Evolutionary conservation across 1,140 invertebrate species (phyloP).

Genomic region (Bombus consobrinus): DNA sequence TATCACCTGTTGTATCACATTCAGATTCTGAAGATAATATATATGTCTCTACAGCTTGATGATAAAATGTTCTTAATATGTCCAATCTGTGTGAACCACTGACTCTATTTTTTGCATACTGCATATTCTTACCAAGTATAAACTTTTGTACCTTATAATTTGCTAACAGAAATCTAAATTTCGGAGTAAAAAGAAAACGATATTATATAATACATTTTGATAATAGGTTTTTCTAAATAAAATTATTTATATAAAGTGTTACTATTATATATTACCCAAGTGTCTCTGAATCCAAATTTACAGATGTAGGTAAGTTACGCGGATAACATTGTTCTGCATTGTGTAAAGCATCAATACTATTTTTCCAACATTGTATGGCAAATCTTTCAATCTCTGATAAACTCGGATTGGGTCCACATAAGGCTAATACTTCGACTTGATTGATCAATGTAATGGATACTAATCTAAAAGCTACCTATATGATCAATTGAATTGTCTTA

Average conservation of each 20-base stretch:
- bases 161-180: constrained; percentile 87
- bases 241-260: not conserved
- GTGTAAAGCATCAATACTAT: constrained; percentile 86
- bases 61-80: constrained; percentile 88
- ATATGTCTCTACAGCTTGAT: constrained; percentile 85
- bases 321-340: constrained; percentile 85
- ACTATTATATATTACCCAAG: constrained; percentile 84
- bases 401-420: constrained; percentile 90
- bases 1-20: constrained; percentile 39
- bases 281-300: constrained; percentile 86
- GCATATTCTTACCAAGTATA: constrained; percentile 86
- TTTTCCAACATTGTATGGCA: constrained; percentile 89
- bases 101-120: constrained; percentile 82
- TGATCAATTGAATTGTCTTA: constrained; percentile 38
- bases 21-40: constrained; percentile 56
- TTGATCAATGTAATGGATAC: constrained; percentile 89
- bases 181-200: no score
- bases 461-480: constrained; percentile 91
- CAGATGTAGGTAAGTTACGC: constrained; percentile 85
- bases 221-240: not conserved
- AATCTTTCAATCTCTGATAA: constrained; percentile 88
- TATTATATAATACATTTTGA: not conserved
- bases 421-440: constrained; percentile 88
- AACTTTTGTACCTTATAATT: constrained; percentile 87
- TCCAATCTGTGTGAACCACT: constrained; percentile 86